phyloP scores from a whole-genome alignment of 2,888 invertebrate species.

The Dynastes grantii region DNA sequence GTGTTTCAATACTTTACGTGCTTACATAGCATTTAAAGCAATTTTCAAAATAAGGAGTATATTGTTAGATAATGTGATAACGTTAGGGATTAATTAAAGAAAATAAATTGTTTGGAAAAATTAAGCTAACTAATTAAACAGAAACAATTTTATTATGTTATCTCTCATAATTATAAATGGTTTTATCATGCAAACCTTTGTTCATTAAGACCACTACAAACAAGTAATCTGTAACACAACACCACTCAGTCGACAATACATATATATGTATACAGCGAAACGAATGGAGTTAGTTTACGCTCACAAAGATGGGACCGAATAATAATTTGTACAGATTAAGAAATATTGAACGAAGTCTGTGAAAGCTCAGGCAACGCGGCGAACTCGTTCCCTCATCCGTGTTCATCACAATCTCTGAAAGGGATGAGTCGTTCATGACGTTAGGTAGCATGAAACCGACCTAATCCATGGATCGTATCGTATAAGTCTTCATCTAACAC shows the following conservation, averaged over 20 bases:
- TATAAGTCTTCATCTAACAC: conserved; percentile 68
- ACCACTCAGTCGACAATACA: not conserved
- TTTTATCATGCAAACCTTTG: too few relatives aligned
- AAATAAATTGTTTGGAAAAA: too few relatives aligned
- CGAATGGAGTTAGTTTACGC: conserved; percentile 12
- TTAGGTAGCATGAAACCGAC: conserved; percentile 41
- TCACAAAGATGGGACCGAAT: conserved; percentile 13
- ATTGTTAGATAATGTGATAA: too few relatives aligned
- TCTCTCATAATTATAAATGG: too few relatives aligned
- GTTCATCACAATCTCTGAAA: conserved; percentile 44
- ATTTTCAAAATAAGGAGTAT: too few relatives aligned
- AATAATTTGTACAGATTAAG: conserved; percentile 40
- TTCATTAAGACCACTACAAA: too few relatives aligned
- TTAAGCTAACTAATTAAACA: too few relatives aligned
- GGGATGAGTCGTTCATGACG: conserved; percentile 41
- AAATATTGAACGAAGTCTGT: conserved; percentile 38
- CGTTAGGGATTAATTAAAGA: too few relatives aligned
- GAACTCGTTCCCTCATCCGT: conserved; percentile 24
- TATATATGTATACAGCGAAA: conserved; percentile 14
- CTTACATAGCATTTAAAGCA: too few relatives aligned
- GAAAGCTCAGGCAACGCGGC: conserved; percentile 19
- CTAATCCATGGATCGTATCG: conserved; percentile 64
- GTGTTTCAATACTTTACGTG: too few relatives aligned
- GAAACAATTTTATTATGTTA: too few relatives aligned
- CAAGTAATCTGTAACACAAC: not conserved